Evolutionary conservation across 2,888 invertebrate genomes (phyloP), one percentile per base, ranked within the genome.

Genomic region (Empis livida): DNA sequence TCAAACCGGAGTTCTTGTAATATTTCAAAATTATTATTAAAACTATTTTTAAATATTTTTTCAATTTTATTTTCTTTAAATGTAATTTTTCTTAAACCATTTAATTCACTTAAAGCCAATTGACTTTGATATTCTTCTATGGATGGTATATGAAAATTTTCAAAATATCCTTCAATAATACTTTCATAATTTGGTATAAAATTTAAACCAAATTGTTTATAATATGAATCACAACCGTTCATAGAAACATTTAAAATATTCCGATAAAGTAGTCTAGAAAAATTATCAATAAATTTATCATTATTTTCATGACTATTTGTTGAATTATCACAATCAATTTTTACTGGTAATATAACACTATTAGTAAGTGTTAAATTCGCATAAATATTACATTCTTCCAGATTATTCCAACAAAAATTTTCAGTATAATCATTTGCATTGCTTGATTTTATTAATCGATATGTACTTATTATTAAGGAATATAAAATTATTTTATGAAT

Each of bases 1-100:
- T 40, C 32, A 16, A 47, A 44, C 23, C 15, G 15, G 13, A 47
- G 23, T 17, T 35, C 3, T 30, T 44, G 32, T 17, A 47, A 23
- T 13, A 8, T 13, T 11, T 31, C 17, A 8, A 43, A 35, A 31
- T 32, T 44, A 35, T 40, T 39, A 4, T 40, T 39, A 4, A 47
- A 47, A 10, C 14, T 40, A 44, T 47, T 47, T 47, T 44, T 35
- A 41, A 44, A 23, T 5, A 47, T 37, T 41, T 39, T 20, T 16
- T 43, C 43, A 11, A 47, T 31, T 16, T 15, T 23, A 27, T 47
- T 47, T 31, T 47, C 39, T 8, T 39, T 27, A 38, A 47, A 43
- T 8, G 16, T 10, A 10, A 47, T 17, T 39, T 14, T 39, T 5
- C 39, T 30, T 10, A 37, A 17, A 39, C 15, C 38, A 16, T 38